These are phyloP conservation scores for Ctenopoma multispine DNA, from an alignment of 2,797 vertebrate species.

Conservation along the genomic window DNA sequence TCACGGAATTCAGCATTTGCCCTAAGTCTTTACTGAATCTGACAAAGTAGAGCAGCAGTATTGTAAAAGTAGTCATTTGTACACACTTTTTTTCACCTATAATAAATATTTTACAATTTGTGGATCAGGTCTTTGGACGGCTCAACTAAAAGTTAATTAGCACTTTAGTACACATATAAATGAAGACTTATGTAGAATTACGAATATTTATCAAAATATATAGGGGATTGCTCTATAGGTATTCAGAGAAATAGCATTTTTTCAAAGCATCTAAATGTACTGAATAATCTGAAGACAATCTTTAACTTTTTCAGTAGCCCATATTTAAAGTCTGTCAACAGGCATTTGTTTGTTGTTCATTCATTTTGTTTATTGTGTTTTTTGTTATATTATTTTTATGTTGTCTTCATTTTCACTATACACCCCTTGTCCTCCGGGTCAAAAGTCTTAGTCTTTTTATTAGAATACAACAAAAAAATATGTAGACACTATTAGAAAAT, in stretches of 20 bases:
- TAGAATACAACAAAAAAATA: no score
- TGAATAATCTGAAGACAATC: not conserved
- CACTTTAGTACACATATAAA: not conserved
- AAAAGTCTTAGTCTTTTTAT: no score
- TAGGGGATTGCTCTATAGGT: not conserved
- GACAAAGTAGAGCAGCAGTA: not conserved
- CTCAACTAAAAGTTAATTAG: no score
- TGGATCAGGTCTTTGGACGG: no score
- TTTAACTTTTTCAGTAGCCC: not conserved
- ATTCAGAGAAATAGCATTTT: not conserved
- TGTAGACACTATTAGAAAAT: no score
- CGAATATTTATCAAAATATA: not conserved
- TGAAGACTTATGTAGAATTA: not conserved
- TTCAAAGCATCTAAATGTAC: not conserved
- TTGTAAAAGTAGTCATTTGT: constrained; percentile 4
- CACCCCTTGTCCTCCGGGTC: no score
- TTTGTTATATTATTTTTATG: no score
- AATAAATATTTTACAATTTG: not conserved
- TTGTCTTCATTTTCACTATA: no score
- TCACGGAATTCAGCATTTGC: not conserved
- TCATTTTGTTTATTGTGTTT: no score
- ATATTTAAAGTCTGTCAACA: not conserved
- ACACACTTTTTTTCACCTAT: not conserved
- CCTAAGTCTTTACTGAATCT: not conserved
- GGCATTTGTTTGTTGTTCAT: not conserved